Evolutionary conservation across 2,888 invertebrate genomes (phyloP).

Genomic region (Carpatolechia fugitivella): DNA sequence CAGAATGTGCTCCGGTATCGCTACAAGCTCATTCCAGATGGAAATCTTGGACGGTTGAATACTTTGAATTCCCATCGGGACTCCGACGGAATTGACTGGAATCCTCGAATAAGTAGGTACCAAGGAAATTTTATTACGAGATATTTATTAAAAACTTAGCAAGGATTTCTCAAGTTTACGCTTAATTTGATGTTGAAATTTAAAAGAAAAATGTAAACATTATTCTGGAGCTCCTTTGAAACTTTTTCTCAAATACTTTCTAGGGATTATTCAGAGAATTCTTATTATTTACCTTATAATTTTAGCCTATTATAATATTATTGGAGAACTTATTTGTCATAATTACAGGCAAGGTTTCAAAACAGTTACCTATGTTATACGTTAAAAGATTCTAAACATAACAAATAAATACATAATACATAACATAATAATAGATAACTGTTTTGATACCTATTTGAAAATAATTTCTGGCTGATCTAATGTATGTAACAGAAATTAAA

Average conservation of each 20-base stretch:
- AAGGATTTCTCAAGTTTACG: not conserved
- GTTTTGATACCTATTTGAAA: too few relatives aligned
- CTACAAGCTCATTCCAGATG: constrained; percentile 25
- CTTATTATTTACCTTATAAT: too few relatives aligned
- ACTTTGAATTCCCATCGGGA: constrained; percentile 49
- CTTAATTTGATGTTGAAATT: not conserved
- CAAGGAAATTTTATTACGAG: constrained; percentile 29
- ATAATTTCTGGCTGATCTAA: too few relatives aligned
- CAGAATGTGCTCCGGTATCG: not conserved
- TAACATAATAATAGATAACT: too few relatives aligned
- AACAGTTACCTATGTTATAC: too few relatives aligned
- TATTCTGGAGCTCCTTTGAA: not conserved
- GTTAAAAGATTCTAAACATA: too few relatives aligned
- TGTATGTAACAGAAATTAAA: not conserved
- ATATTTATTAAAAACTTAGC: not conserved
- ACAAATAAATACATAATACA: too few relatives aligned
- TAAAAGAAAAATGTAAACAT: not conserved
- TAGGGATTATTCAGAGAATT: too few relatives aligned
- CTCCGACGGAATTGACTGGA: constrained; percentile 34
- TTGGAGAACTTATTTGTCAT: too few relatives aligned
- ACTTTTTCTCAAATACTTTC: not conserved
- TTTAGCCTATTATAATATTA: too few relatives aligned
- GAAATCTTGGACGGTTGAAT: constrained; percentile 42
- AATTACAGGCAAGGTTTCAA: too few relatives aligned
- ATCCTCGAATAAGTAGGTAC: constrained; percentile 40